phyloP scores from a whole-genome alignment of 2,888 invertebrate species.

The Torymus tubicola region DNA sequence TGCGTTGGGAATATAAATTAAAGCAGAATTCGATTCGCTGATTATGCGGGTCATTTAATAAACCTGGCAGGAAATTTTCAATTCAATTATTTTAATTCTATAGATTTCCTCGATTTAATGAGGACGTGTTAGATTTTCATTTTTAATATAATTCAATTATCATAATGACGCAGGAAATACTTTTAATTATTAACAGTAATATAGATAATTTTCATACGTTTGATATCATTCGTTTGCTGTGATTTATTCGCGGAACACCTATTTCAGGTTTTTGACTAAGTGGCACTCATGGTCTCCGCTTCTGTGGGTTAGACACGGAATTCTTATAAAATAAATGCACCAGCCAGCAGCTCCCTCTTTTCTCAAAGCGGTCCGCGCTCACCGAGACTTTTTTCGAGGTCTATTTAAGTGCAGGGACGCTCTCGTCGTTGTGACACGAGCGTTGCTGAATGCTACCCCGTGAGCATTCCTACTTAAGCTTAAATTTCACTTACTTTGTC shows the following conservation, averaged over 20 bases:
- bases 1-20: no score
- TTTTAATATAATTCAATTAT: no score
- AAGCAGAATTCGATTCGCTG: no score
- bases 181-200: no score
- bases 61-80: no score
- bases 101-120: no score
- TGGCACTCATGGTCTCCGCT: constrained; percentile 20
- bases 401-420: constrained; percentile 46
- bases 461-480: constrained; percentile 27
- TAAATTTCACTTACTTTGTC: constrained; percentile 10
- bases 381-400: constrained; percentile 37
- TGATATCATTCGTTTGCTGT: no score
- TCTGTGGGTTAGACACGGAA: constrained; percentile 54
- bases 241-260: constrained; percentile 3
- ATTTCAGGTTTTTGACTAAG: constrained; percentile 13
- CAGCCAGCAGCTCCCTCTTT: constrained; percentile 2
- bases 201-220: no score
- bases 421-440: constrained; percentile 5
- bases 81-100: no score
- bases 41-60: neutral
- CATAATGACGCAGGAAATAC: no score
- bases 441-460: neutral
- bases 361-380: constrained; percentile 15
- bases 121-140: no score
- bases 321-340: constrained; percentile 55